A percentile compares a stretch with the other conserved stretches of the same genome.
Conservation (phyloP, 1,140 invertebrate genomes). For the Drosophila pseudoobscura region DNA sequence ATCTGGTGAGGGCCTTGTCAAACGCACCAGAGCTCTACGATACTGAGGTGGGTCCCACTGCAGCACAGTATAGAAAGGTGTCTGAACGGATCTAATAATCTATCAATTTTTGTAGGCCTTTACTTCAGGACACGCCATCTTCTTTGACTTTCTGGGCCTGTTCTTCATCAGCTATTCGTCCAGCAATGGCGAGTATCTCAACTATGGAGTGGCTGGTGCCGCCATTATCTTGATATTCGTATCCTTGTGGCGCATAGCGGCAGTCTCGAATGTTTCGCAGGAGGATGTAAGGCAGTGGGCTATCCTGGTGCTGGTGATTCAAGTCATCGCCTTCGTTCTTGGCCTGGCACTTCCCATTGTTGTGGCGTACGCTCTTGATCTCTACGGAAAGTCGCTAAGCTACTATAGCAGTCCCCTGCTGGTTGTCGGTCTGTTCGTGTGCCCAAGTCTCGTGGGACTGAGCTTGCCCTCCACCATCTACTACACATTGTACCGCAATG, state of each 20-base stretch:
- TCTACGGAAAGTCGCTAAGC: slow-evolving; percentile 85
- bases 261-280: slow-evolving; percentile 34
- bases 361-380: slow-evolving; percentile 83
- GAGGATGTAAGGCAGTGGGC: slow-evolving; percentile 43
- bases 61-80: slow-evolving; percentile 41
- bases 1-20: slow-evolving; percentile 87
- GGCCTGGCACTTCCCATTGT: slow-evolving; percentile 84
- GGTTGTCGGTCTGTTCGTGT: slow-evolving; percentile 84
- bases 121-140: slow-evolving; percentile 86
- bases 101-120: slow-evolving; percentile 83
- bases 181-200: slow-evolving; percentile 84
- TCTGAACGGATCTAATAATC: slow-evolving; percentile 69
- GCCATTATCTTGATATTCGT: slow-evolving; percentile 81
- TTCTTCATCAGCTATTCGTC: slow-evolving; percentile 87
- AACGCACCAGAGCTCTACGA: slow-evolving; percentile 86
- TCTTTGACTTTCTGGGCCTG: slow-evolving; percentile 91
- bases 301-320: slow-evolving; percentile 42
- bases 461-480: slow-evolving; percentile 69
- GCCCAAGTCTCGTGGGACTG: slow-evolving; percentile 49
- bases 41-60: slow-evolving; percentile 85
- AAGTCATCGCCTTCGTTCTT: slow-evolving; percentile 71
- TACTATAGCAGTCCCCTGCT: slow-evolving; percentile 88
- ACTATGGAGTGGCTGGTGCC: slow-evolving; percentile 84
- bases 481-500: slow-evolving; percentile 62
- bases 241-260: slow-evolving; percentile 60